Evolutionary conservation across 2,888 invertebrate genomes (phyloP), one percentile per base, ranked within the genome.

Genomic region (Pterostichus niger): DNA sequence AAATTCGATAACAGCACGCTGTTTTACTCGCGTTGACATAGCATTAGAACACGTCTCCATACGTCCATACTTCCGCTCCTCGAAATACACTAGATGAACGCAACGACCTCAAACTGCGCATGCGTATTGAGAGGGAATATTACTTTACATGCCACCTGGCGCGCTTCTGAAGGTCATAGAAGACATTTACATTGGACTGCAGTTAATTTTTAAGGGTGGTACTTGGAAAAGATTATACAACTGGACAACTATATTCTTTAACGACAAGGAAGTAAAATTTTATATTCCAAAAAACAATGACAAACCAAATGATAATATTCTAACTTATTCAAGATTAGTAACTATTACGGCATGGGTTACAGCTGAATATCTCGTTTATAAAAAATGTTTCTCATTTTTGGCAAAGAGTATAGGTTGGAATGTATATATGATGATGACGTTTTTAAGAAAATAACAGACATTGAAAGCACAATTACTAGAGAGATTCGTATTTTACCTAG

Each of bases 261-360:
- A 15, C 0, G 17, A 56, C 9, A 56, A 56, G 15, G 7, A 13
- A 56, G 15, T 56, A 15, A 56, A 56, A 56, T 56, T 6, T 15
- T 56, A 56, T 56, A 9, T 56, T 15, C 54, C 54, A 56, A 56
- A 56, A 15, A 17, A 56, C 17, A 56, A 56, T 17, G 54, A 56
- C 24, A 56, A 56, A n/a, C 13, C 17, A 56, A 56, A 17, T 24
- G 24, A 24, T 17, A 56, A 56, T 56, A 13, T 56, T 17, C 17
- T 56, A 56, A 56, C 54, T 3, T 56, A 56, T 56, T 15, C 54
- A n/a, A 56, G 54, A 56, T 17, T 56, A 17, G 17, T 17, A 15
- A 56, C 15, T 17, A 56, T 56, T 17, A 56, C 54, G 6, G 54
- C 54, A 15, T 56, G 54, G 54, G 54, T 13, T 15, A 56, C 54